Evolutionary conservation across 2,797 vertebrate species (phyloP), one percentile per base, ranked within the genome.

Genomic region (Lutra lutra): DNA sequence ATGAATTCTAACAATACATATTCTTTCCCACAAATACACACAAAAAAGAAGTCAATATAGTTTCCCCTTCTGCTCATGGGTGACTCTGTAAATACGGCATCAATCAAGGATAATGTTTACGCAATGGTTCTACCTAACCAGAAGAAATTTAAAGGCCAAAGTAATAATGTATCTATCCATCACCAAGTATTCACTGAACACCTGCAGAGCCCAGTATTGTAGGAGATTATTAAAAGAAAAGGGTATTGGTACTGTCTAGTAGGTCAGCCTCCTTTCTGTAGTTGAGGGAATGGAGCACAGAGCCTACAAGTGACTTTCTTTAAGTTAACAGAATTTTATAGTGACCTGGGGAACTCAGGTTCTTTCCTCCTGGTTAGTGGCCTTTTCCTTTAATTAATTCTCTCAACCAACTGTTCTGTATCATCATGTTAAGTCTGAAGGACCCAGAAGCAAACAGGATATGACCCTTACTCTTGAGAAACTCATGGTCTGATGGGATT

Each of bases 281-380:
- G 14, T 38, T 93, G 64, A 93, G 21, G 48, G 48, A 79, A 79
- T 70, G 29, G 27, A 38, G 40, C 11, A 43, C 21, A 58, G 11
- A 90, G 17, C 17, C 62, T 85, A 43, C 7, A 58, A 58, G 3
- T 79, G n/a, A 78, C 21, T 87, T 87, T 20, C 17, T 84, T 54
- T 79, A 91, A 84, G 9, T 73, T 87, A 64, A 64, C 12, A 95
- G 43, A 84, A 95, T 86, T 92, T 73, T 62, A 13, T 51, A 38
- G 4, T 58, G 21, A 9, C 5, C n/a, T 60, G 60, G 64, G 32
- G n/a, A 91, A 87, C n/a, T 90, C 29, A 48, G 27, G 14, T 79
- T 87, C 54, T 32, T 93, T 79, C 56, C 54, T 93, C 66, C 46
- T 84, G 21, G 12, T n/a, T 32, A 79, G 56, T 48, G 25, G 17